Percentiles rank a stretch among this genome's conserved stretches.
phyloP scores from a whole-genome alignment of 2,113 vertebrate species.

The Cyprinodon tularosa region DNA sequence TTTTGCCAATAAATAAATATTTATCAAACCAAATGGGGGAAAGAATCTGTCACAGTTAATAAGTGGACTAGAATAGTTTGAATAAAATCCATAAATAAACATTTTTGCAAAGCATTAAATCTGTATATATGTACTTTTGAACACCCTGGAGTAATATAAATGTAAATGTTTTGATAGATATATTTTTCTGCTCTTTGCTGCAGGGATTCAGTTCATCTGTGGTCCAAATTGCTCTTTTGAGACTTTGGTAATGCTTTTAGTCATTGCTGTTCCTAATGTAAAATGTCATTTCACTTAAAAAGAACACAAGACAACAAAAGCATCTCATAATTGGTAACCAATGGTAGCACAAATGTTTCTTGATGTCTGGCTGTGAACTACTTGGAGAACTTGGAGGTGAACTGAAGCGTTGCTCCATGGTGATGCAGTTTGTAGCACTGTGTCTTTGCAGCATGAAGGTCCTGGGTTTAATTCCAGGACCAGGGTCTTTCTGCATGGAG shows the following conservation, averaged over 20 bases:
- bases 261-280: neutral
- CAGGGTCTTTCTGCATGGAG: too few relatives aligned
- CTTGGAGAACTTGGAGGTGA: neutral
- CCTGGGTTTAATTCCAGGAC: too few relatives aligned
- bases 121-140: neutral
- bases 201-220: neutral
- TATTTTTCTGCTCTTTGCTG: neutral
- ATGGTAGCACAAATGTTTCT: neutral
- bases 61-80: too few relatives aligned
- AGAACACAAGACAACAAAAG: neutral
- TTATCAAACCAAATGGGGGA: too few relatives aligned
- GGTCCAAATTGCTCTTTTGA: neutral
- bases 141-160: neutral
- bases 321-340: too few relatives aligned
- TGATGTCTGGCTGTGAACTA: neutral
- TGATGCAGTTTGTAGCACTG: too few relatives aligned
- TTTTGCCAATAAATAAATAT: neutral
- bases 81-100: too few relatives aligned
- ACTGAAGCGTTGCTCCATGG: neutral
- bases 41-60: too few relatives aligned
- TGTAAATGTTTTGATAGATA: neutral
- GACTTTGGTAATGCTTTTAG: neutral
- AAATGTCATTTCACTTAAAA: conserved; percentile 4
- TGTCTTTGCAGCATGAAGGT: too few relatives aligned
- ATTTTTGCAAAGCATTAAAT: too few relatives aligned